Evolutionary conservation across 2,113 vertebrate genomes (phyloP).

Genomic region (Catagonus wagneri): DNA sequence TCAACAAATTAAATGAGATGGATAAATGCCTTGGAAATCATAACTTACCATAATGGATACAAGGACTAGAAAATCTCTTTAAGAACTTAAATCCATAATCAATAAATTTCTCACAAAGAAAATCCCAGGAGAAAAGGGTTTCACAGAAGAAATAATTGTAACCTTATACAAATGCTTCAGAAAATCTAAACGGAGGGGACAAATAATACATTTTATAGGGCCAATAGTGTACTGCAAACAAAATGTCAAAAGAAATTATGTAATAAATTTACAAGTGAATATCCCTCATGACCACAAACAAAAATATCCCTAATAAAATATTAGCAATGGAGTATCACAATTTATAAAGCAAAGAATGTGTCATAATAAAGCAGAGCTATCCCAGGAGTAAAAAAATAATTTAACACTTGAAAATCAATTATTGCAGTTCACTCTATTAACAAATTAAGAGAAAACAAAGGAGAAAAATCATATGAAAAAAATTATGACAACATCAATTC

Average conservation of each 20-base stretch:
- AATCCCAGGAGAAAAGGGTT: neutral
- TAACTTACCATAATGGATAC: neutral
- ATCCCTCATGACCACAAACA: neutral
- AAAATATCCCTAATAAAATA: slow-evolving; percentile 2
- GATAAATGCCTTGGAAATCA: neutral
- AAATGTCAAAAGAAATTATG: neutral
- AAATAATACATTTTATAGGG: neutral
- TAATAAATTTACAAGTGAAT: neutral
- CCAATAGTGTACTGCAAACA: neutral
- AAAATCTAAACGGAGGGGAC: neutral
- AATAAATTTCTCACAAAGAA: neutral
- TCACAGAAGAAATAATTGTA: neutral
- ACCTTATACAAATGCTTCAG: neutral
- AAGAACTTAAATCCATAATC: neutral
- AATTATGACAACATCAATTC: neutral
- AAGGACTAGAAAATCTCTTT: neutral
- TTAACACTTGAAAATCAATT: neutral
- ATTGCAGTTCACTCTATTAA: neutral
- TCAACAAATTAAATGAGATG: neutral
- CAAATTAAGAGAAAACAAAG: neutral
- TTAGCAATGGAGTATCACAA: neutral
- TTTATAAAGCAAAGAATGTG: slow-evolving; percentile 2
- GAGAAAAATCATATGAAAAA: neutral
- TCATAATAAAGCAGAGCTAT: neutral
- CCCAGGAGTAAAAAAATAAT: neutral